Evolutionary conservation across 2,113 vertebrate species (phyloP), one percentile per base, ranked within the genome.

Genomic region (Erythrolamprus reginae): DNA sequence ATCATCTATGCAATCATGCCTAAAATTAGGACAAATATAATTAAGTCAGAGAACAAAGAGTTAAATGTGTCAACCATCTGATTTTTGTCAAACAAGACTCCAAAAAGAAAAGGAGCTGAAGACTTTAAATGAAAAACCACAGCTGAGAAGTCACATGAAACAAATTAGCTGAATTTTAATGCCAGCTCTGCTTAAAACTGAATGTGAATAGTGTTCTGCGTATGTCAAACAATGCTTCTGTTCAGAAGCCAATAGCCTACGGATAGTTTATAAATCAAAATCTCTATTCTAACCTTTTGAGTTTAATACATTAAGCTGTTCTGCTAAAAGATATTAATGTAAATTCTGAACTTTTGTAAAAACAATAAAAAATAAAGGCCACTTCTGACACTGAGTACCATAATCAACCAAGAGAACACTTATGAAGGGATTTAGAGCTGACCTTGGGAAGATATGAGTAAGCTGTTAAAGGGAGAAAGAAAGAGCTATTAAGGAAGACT

Each of bases 121-220:
- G 95, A 96, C 91, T 95, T 94, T 94, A 96, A 96, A 96, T 95
- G 96, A 96, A 97, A 91, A 96, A 96, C 95, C 95, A 96, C 96
- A 97, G 97, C 97, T 97, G 97, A 97, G 96, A 95, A 96, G 96
- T 98, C 97, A 97, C 97, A 97, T 97, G 97, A 96, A 96, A 92
- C 95, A 96, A 96, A 97, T 96, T 95, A 96, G 94, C 93, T 92
- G 92, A 92, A 96, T 94, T 95, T 96, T 94, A 95, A 95, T 92
- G 92, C 96, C 96, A 96, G 95, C 94, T 93, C 95, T 96, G 95
- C 95, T 96, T 93, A 93, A 93, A 95, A 93, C 87, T 97, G 94
- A 96, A 95, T 95, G 94, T 1, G 85, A 95, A 93, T 94, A 96
- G 94, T 96, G 96, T 96, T 96, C 95, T 52, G 91, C 91, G 84